A percentile compares a stretch with the other conserved stretches of the same genome.
Evolutionary conservation across 1,140 invertebrate species (phyloP).

Genomic region (Pomacea maculata): DNA sequence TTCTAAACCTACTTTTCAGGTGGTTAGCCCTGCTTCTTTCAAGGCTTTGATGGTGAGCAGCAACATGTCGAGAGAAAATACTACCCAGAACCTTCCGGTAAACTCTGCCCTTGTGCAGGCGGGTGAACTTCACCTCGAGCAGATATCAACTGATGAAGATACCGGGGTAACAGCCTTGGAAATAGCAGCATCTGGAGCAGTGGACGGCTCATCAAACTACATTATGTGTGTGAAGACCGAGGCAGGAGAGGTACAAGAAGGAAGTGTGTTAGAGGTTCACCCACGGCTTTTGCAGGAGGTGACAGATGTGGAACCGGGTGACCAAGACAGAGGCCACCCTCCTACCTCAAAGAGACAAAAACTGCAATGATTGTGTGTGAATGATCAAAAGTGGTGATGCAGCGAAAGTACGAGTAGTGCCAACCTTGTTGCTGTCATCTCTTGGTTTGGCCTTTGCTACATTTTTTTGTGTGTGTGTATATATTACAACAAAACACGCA

Average conservation of each 20-base stretch:
- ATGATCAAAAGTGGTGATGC: not conserved
- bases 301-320: not conserved
- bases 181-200: not conserved
- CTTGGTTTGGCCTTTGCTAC: no score
- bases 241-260: no score
- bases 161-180: not conserved
- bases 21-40: slow-evolving; percentile 13
- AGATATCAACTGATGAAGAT: not conserved
- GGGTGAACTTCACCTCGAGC: slow-evolving; percentile 10
- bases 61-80: not conserved
- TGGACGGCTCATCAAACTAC: not conserved
- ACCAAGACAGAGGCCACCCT: not conserved
- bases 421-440: no score
- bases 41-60: slow-evolving; percentile 16
- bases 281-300: not conserved
- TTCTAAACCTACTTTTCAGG: slow-evolving; percentile 5
- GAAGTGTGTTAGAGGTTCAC: not conserved
- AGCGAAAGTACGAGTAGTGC: no score
- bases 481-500: no score
- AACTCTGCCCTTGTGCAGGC: slow-evolving; percentile 18
- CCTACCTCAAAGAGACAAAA: slow-evolving; percentile 17
- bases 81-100: not conserved
- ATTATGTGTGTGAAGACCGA: slow-evolving; percentile 21
- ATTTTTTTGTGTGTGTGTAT: no score
- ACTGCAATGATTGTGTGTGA: slow-evolving; percentile 15